Conservation (phyloP, 37 sponge, comb jelly and placozoan genomes). For the Corticium candelabrum region DNA sequence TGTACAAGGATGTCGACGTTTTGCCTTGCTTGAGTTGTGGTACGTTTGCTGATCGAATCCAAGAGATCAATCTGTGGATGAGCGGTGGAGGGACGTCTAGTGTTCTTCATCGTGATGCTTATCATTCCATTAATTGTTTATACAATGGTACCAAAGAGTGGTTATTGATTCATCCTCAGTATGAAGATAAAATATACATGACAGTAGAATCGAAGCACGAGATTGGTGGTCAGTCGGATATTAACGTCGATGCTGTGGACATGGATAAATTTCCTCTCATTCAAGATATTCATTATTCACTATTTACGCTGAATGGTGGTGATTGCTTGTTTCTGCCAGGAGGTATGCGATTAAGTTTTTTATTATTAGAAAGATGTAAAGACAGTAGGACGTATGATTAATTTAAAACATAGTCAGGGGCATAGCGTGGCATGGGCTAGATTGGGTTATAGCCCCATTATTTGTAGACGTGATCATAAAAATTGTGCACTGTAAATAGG, state of each 20-base stretch:
- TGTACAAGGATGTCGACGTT: slow-evolving; percentile 13
- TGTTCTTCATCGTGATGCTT: slow-evolving; percentile 10
- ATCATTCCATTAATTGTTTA: slow-evolving; percentile 9
- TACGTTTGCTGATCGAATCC: neutral
- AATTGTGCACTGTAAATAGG: too few relatives aligned
- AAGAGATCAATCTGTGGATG: slow-evolving; percentile 19
- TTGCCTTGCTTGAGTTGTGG: slow-evolving; percentile 16
- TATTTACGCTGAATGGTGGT: neutral
- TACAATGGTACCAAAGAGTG: slow-evolving; percentile 19
- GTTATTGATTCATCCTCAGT: slow-evolving; percentile 3
- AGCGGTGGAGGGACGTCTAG: slow-evolving; percentile 14
- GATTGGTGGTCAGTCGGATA: neutral
- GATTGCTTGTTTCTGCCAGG: slow-evolving; percentile 13
- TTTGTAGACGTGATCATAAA: too few relatives aligned
- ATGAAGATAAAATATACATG: neutral
- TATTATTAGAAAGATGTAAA: neutral
- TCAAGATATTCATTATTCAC: neutral
- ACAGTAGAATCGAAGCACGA: neutral
- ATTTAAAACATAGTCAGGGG: too few relatives aligned
- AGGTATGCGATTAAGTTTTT: slow-evolving; percentile 9
- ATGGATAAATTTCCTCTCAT: neutral
- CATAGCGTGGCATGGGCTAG: too few relatives aligned
- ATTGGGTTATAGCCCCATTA: too few relatives aligned
- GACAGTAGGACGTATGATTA: neutral
- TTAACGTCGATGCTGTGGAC: neutral